Evolutionary conservation across 1,140 invertebrate genomes (phyloP).

Genomic region (Sesamia nonagrioides): DNA sequence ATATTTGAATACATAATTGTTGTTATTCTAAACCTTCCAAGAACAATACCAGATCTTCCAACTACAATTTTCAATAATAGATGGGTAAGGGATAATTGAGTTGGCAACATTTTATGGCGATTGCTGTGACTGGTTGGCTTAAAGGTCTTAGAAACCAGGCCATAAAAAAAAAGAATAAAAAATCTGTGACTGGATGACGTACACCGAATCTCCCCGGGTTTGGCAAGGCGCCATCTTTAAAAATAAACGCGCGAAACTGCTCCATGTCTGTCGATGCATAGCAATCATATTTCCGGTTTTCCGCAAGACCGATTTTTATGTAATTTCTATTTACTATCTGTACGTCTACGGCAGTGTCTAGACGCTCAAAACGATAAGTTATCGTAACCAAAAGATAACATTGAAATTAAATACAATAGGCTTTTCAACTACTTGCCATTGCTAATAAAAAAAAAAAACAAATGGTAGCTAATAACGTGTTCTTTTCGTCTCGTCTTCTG

Average conservation of each 20-base stretch:
- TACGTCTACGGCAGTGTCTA: conserved; percentile 10
- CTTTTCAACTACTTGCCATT: neutral
- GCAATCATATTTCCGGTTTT: conserved; percentile 57
- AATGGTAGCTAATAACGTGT: too few species aligned
- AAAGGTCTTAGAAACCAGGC: too few species aligned
- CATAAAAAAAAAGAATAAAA: too few species aligned
- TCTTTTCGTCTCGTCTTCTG: too few species aligned
- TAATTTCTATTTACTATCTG: conserved; percentile 24
- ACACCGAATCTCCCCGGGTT: conserved; percentile 28
- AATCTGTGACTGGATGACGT: conserved; percentile 64
- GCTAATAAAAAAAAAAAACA: neutral
- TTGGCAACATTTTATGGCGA: conserved; percentile 51
- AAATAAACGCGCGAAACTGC: conserved; percentile 67
- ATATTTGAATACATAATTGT: neutral
- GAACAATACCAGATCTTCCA: neutral
- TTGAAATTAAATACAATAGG: neutral
- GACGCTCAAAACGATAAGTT: conserved; percentile 4
- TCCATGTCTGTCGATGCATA: conserved; percentile 42
- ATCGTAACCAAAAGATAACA: neutral
- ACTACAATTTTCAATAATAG: neutral
- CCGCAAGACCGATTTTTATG: conserved; percentile 4
- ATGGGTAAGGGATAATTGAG: neutral
- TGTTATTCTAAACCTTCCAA: neutral
- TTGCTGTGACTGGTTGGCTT: conserved; percentile 58
- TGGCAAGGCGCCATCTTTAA: conserved; percentile 73